Evolutionary conservation across 2,113 vertebrate species (phyloP).

Genomic region (Coracopsis vasa): DNA sequence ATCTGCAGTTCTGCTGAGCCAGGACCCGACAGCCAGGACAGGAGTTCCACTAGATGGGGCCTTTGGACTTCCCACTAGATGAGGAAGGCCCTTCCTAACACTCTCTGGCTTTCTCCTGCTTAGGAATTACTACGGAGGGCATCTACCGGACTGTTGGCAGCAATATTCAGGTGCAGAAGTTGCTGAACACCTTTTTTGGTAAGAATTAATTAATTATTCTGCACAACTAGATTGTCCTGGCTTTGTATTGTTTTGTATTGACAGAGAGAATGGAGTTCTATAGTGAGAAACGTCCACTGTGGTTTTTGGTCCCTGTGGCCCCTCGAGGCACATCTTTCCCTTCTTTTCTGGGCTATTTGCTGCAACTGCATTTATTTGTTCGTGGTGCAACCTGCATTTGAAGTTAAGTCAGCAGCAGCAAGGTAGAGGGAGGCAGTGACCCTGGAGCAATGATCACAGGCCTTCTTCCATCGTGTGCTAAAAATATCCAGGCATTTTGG

Average conservation of each 20-base stretch:
- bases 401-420: not conserved
- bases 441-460: not conserved
- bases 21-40: not conserved
- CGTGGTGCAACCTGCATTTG: not conserved
- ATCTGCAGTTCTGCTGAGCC: not conserved
- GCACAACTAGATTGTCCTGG: fast-evolving
- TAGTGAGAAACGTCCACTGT: not conserved
- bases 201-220: constrained; percentile 46
- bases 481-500: not conserved
- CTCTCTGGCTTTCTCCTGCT: not conserved
- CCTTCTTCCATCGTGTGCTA: not conserved
- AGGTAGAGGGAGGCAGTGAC: not conserved
- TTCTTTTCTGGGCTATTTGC: not conserved
- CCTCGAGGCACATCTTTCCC: not conserved
- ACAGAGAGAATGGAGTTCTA: fast-evolving
- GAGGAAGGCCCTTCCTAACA: fast-evolving
- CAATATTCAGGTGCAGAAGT: constrained; percentile 97
- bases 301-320: fast-evolving
- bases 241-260: not conserved
- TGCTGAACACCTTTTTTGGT: constrained; percentile 95
- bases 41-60: constrained; percentile 23
- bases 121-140: constrained; percentile 89
- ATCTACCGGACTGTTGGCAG: constrained; percentile 95
- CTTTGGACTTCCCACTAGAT: not conserved
- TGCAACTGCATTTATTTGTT: not conserved